Evolutionary conservation across 1,140 invertebrate genomes (phyloP).

Genomic region (Bicyclus anynana): DNA sequence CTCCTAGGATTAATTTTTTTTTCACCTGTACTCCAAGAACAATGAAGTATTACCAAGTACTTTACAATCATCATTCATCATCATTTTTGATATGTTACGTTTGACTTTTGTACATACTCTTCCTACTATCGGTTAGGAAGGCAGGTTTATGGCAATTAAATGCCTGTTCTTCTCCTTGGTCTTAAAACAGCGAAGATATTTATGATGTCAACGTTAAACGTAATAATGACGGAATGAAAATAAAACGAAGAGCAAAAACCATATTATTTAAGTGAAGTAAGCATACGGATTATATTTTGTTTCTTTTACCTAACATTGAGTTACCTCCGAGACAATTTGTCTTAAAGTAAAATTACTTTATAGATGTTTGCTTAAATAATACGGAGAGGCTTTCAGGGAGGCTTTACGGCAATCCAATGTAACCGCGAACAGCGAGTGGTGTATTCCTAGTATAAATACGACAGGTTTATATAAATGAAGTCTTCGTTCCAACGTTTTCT

Average conservation of each 20-base stretch:
- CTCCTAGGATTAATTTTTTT: too few relatives aligned
- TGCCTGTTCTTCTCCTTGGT: too few relatives aligned
- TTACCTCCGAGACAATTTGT: not conserved
- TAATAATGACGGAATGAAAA: too few relatives aligned
- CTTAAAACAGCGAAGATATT: too few relatives aligned
- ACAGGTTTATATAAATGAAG: slow-evolving; percentile 1
- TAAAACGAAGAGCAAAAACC: not conserved
- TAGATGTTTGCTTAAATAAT: slow-evolving; percentile 4
- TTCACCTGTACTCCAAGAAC: too few relatives aligned
- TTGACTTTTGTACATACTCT: too few relatives aligned
- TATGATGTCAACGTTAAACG: too few relatives aligned
- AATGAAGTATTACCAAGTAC: too few relatives aligned
- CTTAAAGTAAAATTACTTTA: slow-evolving; percentile 4
- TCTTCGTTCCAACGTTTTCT: not conserved
- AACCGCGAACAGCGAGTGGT: slow-evolving; percentile 3
- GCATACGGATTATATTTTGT: not conserved
- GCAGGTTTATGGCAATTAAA: too few relatives aligned
- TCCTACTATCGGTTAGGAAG: too few relatives aligned
- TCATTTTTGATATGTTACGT: too few relatives aligned
- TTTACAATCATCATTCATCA: too few relatives aligned
- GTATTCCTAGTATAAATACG: slow-evolving; percentile 5
- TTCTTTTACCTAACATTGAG: not conserved
- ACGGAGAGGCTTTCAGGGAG: slow-evolving; percentile 3
- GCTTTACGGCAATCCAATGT: slow-evolving; percentile 10
- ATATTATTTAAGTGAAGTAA: not conserved